Evolutionary conservation across 2,888 invertebrate species (phyloP), one percentile per base, ranked within the genome.

Genomic region (Drosophila macrospina): DNA sequence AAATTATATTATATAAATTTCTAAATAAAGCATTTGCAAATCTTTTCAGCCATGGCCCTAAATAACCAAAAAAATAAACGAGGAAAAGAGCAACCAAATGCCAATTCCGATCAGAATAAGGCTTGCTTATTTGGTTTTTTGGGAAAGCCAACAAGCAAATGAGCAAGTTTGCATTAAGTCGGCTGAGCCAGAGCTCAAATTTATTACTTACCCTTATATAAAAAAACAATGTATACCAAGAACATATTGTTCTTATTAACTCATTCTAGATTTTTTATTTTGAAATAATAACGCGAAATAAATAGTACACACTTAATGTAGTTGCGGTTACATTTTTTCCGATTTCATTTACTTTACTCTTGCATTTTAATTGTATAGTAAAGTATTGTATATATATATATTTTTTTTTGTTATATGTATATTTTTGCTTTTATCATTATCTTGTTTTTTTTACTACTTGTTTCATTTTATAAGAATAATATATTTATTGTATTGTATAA

Each of bases 191-290:
- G n/a, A n/a, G n/a, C n/a, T n/a, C n/a, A n/a, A n/a, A 16, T 24
- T 1, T 2, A 32, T 2, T 28, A 32, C 34, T 42, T 44, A 44
- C 32, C 24, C 4, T 20, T 30, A 3, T 1, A 1, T 16, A 20
- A 3, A 30, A 32, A 20, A 4, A 11, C 11, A 32, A 4, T 10
- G 5, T 24, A 1, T 15, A 8, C 4, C 8, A n/a, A 11, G 5
- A 39, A 16, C 15, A 16, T 28, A 4, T 8, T 20, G 39, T 20
- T 41, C 30, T 54, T 54, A 41, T 32, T 54, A 80, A 81, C 74
- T 63, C 84, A 73, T 78, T 85, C 83, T 86, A 85, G 69, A 68
- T 78, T 54, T 48, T 70, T 80, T 83, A 80, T 83, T 83, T 83
- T 79, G 64, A 80, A 84, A 74, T 78, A 67, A 78, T 78, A 83